Base-by-base conservation (phyloP, 2,888 invertebrate genomes). In the Folsomia candida region DNA sequence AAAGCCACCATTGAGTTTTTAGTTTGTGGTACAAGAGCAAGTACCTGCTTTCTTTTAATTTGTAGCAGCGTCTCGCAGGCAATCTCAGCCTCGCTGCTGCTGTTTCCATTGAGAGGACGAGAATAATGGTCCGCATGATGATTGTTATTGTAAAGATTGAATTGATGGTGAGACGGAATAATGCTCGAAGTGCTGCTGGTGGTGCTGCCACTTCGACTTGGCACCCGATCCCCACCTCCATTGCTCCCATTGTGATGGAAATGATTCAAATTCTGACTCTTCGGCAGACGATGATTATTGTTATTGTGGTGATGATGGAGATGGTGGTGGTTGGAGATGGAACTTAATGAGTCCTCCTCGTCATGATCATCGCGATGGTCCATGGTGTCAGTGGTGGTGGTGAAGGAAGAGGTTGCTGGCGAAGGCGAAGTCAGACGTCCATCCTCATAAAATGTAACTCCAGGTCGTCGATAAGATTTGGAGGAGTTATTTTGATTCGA, bases 1-100 rank as follows among this genome's bases (percentile, higher is more conserved):
- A n/a, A n/a, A n/a, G n/a, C n/a, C n/a, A n/a, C n/a, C n/a, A n/a
- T n/a, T n/a, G n/a, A n/a, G n/a, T n/a, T n/a, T n/a, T n/a, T n/a
- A n/a, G n/a, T n/a, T n/a, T n/a, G n/a, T n/a, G n/a, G n/a, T 37
- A 4, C 54, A 54, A 20, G 4, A 14, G 22, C n/a, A 54, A 4
- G 11, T 54, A 79, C 79, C 77, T 79, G 77, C 57, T 75, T 72
- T 63, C 76, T 74, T 47, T 78, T 76, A 11, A 78, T 73, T 67
- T 79, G 77, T 64, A 78, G 66, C 4, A 79, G 69, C 2, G 72
- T 68, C 59, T 79, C 77, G 60, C 75, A 75, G 62, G 75, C 67
- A 72, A 74, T 74, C 64, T 67, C 54, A 37, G 73, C 70, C 37
- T 69, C 66, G 51, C 20, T 25, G 25, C 59, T 37, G 26, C 67